Base-by-base conservation (phyloP, 2,888 invertebrate genomes). In the Pollenia labialis region DNA sequence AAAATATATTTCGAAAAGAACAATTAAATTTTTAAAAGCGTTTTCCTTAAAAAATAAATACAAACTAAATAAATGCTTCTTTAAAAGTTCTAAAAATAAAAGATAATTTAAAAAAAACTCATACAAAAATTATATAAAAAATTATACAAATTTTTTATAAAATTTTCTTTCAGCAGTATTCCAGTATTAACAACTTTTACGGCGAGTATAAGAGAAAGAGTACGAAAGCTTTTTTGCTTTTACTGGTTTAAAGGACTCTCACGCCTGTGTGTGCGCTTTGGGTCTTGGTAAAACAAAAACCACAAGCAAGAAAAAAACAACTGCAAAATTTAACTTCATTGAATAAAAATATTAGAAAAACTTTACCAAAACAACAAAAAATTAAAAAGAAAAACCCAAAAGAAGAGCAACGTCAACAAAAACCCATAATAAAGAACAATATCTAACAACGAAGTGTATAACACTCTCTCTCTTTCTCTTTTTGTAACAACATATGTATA, bases 141-240 rank as follows among this genome's bases (percentile, higher is more conserved):
- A 75, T 79, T 64, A 48, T 46, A 64, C 10, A 44, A 54, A 60
- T 64, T 69, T 81, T 81, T 79, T 56, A 77, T 71, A 83, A 42
- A 74, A 48, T 74, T 81, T 87, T 76, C 81, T 87, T 87, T 81
- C 77, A 87, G 81, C 81, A 84, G 60, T 52, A 84, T 84, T 83
- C 80, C 86, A 83, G 77, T 86, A 72, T 74, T 66, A 64, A 83
- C 4, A 84, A 86, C 75, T 84, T 80, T 75, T 81, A 81, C 84
- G 84, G 72, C 72, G 72, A 84, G 50, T 81, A 74, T 44, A 81
- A 84, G 52, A 52, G 18, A 71, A 80, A 75, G 75, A 75, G 40
- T 52, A 84, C 50, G 40, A 81, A 81, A 87, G 86, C 86, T 87
- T 87, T 87, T 83, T 77, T 54, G 86, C 84, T 81, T 84, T 77